Evolutionary conservation across 2,888 invertebrate genomes (phyloP).

Genomic region (Drosophila paucipuncta): DNA sequence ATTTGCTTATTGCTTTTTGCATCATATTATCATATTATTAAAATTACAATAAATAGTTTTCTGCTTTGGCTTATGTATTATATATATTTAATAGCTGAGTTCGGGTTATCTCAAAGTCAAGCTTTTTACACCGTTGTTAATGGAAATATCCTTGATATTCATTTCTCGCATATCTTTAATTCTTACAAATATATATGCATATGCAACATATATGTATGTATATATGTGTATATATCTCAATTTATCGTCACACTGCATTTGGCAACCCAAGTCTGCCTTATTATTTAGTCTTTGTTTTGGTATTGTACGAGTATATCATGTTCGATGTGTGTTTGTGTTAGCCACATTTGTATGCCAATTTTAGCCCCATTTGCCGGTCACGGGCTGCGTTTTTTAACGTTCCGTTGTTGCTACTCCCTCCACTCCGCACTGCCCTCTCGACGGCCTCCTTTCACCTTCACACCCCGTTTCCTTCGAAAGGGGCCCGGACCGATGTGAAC

Average conservation of each 20-base stretch:
- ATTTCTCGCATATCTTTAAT: neutral
- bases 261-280: conserved; percentile 13
- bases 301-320: conserved; percentile 41
- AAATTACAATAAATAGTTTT: neutral
- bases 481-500: conserved; percentile 60
- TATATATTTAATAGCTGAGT: neutral
- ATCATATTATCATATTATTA: too few relatives aligned
- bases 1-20: neutral
- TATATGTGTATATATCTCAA: neutral
- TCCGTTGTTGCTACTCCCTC: conserved; percentile 12
- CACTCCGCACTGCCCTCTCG: too few relatives aligned
- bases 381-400: conserved; percentile 40
- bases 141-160: neutral
- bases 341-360: conserved; percentile 63
- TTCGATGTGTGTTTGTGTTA: conserved; percentile 45
- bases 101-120: neutral
- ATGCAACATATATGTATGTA: neutral
- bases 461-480: conserved; percentile 10
- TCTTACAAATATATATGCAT: too few relatives aligned
- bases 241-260: conserved; percentile 18
- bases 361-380: conserved; percentile 56
- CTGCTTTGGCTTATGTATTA: neutral
- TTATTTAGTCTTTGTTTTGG: conserved; percentile 9
- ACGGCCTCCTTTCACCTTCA: conserved; percentile 1
- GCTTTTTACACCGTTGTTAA: neutral